Conservation (phyloP, 2,888 invertebrate species). For the Mesorhabditis belari region DNA sequence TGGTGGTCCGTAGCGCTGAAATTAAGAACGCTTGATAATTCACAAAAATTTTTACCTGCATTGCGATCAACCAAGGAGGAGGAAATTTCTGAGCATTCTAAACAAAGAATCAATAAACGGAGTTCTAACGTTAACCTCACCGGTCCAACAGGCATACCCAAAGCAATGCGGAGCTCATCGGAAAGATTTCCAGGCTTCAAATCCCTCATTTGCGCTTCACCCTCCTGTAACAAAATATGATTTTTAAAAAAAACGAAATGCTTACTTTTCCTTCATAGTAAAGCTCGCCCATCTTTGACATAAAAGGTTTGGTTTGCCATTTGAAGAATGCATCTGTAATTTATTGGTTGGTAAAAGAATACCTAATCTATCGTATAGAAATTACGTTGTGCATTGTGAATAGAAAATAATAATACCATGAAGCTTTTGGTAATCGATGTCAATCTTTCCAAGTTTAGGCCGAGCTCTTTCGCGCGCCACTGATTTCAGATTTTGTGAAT, state of each 20-base stretch:
- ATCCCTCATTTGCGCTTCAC: constrained; percentile 90
- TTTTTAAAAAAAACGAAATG: background rate
- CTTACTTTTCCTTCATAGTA: constrained; percentile 72
- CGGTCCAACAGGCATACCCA: constrained; percentile 97
- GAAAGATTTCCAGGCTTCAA: constrained; percentile 96
- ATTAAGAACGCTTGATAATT: constrained; percentile 67
- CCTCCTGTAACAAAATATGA: constrained; percentile 62
- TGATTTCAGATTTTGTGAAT: constrained; percentile 71
- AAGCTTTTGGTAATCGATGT: constrained; percentile 97
- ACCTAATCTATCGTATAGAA: no score
- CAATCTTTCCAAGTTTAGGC: constrained; percentile 97
- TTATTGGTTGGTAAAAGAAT: no score
- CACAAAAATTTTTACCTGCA: no score
- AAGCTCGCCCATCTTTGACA: constrained; percentile 96
- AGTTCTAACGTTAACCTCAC: constrained; percentile 27
- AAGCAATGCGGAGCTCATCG: constrained; percentile 86
- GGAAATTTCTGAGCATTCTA: constrained; percentile 63
- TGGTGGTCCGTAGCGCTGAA: background rate
- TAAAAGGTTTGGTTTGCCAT: constrained; percentile 97
- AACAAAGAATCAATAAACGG: constrained; percentile 3
- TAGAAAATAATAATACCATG: no score
- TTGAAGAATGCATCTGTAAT: constrained; percentile 99
- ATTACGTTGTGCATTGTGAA: no score
- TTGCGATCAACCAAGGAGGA: constrained; percentile 91
- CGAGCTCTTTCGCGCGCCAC: constrained; percentile 74